Evolutionary conservation across 2,888 invertebrate genomes (phyloP), one percentile per base, ranked within the genome.

Genomic region (Galerucella pusilla): DNA sequence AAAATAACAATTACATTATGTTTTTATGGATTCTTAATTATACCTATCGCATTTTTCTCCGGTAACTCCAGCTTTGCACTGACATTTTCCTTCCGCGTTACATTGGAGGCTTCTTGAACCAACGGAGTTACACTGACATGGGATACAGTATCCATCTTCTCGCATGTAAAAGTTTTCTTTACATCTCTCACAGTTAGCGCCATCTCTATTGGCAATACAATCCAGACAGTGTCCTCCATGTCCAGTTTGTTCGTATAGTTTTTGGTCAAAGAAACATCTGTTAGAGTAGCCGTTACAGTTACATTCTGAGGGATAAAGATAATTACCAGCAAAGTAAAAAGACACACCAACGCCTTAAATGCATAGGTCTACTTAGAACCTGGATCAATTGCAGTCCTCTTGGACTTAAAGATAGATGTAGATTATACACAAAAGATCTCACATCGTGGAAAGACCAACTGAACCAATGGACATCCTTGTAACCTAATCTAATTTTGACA

Each of bases 161-260:
- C 94, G 91, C 87, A 96, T 94, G 87, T 94, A 98, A 89, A 92
- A 98, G 88, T 98, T 97, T 84, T 95, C 95, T 79, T 93, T 92
- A 87, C 99, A 99, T 25, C 94, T 90, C 86, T 99, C 99, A 86
- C 99, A 99, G 88, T 99, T 97, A 10, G 97, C 92, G 0, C 99
- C 99, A 82, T 95, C 97, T 0, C 99, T 92, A 89, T 98, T 97
- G 74, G 96, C 97, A 0, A 92, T 91, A 85, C 99, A 99, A 84
- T 98, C 97, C 75, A 95, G 89, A 85, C 99, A 99, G 84, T 98
- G 97, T 1, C 99, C 99, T 46, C 99, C 99, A 85, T 97, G 97
- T 0, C 99, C 98, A 0, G 97, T 97, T 79, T 90, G 87, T 80
- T 95, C 94, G 88, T 95, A 99, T 60, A 99, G 90, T 72, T 96